Percentiles rank a stretch among this genome's conserved stretches.
phyloP scores from a whole-genome alignment of 2,113 vertebrate species.

The Misgurnus anguillicaudatus region DNA sequence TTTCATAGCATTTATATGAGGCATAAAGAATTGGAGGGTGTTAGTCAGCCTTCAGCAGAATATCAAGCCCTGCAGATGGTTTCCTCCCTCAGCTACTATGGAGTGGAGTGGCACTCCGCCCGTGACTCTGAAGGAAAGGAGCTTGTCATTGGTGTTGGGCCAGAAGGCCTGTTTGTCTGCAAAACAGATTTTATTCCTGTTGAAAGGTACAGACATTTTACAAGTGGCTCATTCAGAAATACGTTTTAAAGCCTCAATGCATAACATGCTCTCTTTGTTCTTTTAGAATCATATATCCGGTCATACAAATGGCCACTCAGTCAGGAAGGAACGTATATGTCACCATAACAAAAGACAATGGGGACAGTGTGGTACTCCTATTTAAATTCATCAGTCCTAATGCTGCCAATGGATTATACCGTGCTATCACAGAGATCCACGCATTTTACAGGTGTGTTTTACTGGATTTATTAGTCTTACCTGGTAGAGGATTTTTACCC shows the following conservation, averaged over 20 bases:
- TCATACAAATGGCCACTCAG: slow-evolving; percentile 87
- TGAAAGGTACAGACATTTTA: slow-evolving; percentile 73
- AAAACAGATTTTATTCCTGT: slow-evolving; percentile 81
- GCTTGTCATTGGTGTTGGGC: slow-evolving; percentile 82
- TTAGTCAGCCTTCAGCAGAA: slow-evolving; percentile 78
- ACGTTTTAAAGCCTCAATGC: neutral
- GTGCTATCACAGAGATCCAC: slow-evolving; percentile 85
- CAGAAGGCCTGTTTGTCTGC: slow-evolving; percentile 83
- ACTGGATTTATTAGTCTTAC: neutral
- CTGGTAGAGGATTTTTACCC: neutral
- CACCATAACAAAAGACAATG: slow-evolving; percentile 82
- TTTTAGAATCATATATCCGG: slow-evolving; percentile 79
- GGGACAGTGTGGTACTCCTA: slow-evolving; percentile 80
- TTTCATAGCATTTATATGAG: slow-evolving; percentile 76
- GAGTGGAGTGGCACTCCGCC: slow-evolving; percentile 83
- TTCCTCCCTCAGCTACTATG: slow-evolving; percentile 80
- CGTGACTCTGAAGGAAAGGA: slow-evolving; percentile 82
- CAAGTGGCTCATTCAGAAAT: neutral
- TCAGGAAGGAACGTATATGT: slow-evolving; percentile 87
- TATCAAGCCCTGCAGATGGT: slow-evolving; percentile 83
- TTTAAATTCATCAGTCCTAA: slow-evolving; percentile 86
- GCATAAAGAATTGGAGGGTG: slow-evolving; percentile 80
- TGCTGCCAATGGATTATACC: slow-evolving; percentile 84
- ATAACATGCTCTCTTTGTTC: neutral
- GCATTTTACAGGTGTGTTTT: slow-evolving; percentile 82